Base-by-base conservation (phyloP, 2,113 vertebrate species). In the Perca schrenkii region DNA sequence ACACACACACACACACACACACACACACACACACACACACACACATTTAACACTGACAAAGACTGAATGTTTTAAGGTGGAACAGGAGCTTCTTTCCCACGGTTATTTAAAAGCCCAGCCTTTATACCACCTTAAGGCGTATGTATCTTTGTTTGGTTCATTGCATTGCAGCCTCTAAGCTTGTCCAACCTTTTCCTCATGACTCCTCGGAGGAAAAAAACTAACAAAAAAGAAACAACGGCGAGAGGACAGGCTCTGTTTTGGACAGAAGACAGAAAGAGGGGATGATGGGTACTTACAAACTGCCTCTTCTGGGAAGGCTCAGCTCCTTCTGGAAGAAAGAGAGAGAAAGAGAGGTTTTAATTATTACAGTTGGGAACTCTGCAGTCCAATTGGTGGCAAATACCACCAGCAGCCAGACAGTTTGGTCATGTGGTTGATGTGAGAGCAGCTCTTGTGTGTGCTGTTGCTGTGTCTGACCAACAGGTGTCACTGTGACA, bases 301-400 rank as follows among this genome's bases (percentile, higher is more conserved):
- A 99, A 86, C 98, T 99, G 95, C 98, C 98, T 97, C 98, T 97
- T 95, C 98, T 94, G 81, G 98, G 98, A 93, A 99, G 97, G 81
- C 98, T 99, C 91, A 99, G 96, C 90, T 99, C 98, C 94, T 99
- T 99, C 98, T 99, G 97, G 62, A 94, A 95, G 25, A 88, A 82
- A 89, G 3, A 81, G 1, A 88, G 82, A 92, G 15, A 54, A 6
- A 83, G 15, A 22, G 6, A 40, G 7, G 63, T 6, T 46, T 58
- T 46, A n/a, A 22, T 14, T 16, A 15, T 50, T 22, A 25, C 7
- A 34, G 6, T 52, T 34, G 6, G 58, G n/a, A 22, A 40, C 40
- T 64, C 43, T 14, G 10, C 17, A 57, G 31, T 40, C 16, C 15
- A 60, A n/a, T 19, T 12, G 2, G 2, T 67, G 25, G 6, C 1